These are phyloP conservation scores for Habropoda laboriosa DNA, from an alignment of 1,140 invertebrate species.

Conservation along the genomic window DNA sequence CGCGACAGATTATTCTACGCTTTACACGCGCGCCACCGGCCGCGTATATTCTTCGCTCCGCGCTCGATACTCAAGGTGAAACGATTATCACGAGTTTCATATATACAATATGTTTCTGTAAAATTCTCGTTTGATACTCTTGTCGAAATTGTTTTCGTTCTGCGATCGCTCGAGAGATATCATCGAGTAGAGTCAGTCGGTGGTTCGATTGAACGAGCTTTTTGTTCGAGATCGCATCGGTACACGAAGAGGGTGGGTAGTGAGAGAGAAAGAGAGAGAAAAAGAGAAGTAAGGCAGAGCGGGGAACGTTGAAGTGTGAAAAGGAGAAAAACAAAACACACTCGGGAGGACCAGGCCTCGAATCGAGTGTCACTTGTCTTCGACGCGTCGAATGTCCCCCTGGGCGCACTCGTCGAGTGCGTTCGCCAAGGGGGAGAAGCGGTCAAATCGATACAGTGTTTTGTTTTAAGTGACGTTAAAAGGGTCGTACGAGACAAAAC, in stretches of 20 bases:
- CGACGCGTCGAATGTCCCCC: slow-evolving; percentile 56
- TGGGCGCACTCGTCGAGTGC: slow-evolving; percentile 53
- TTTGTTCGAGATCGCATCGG: slow-evolving; percentile 1
- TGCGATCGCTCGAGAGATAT: slow-evolving; percentile 4
- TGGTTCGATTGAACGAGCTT: background rate
- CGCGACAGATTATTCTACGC: slow-evolving; percentile 1
- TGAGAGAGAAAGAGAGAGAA: too few species aligned
- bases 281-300: slow-evolving; percentile 2
- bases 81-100: too few species aligned
- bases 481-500: slow-evolving; percentile 66
- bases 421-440: slow-evolving; percentile 65
- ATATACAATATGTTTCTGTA: too few species aligned
- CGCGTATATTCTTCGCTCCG: too few species aligned
- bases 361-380: slow-evolving; percentile 79
- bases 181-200: background rate
- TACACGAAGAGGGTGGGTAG: background rate
- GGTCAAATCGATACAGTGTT: slow-evolving; percentile 74
- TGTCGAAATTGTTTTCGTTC: background rate
- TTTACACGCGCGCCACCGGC: too few species aligned
- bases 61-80: too few species aligned
- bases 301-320: slow-evolving; percentile 11
- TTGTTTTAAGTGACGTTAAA: slow-evolving; percentile 70
- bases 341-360: slow-evolving; percentile 63
- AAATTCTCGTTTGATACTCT: too few species aligned
- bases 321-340: slow-evolving; percentile 71